Conservation (phyloP, 2,888 invertebrate species). For the Dryomyza anilis region DNA sequence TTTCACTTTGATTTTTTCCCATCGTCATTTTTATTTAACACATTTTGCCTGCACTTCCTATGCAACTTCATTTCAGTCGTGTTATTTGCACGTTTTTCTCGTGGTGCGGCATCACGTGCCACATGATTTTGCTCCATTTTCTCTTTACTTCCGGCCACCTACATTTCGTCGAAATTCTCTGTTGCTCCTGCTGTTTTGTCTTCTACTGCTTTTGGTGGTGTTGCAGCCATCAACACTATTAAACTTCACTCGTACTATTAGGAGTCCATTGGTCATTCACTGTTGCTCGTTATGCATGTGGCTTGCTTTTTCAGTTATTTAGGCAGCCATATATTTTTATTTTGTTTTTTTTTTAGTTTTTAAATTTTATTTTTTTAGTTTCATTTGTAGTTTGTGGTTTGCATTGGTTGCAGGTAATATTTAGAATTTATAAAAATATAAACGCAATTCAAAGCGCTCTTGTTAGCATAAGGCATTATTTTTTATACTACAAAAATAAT, state of each 20-base stretch:
- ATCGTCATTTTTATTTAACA: too few relatives aligned
- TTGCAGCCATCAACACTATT: neutral
- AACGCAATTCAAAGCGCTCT: neutral
- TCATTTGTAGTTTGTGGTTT: neutral
- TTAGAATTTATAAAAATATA: neutral
- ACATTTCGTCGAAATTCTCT: too few relatives aligned
- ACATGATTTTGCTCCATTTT: too few relatives aligned
- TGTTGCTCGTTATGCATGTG: slow-evolving; percentile 1
- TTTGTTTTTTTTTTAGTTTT: neutral
- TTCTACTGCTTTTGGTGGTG: neutral
- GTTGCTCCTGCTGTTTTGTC: neutral
- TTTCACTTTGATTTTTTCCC: too few relatives aligned
- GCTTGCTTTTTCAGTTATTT: slow-evolving; percentile 1
- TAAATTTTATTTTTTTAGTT: neutral
- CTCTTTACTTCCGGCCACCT: too few relatives aligned
- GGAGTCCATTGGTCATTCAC: slow-evolving; percentile 14
- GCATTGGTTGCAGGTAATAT: neutral
- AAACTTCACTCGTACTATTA: neutral
- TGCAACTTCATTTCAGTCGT: too few relatives aligned
- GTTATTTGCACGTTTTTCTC: neutral
- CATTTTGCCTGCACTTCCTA: too few relatives aligned
- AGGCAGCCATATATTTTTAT: neutral
- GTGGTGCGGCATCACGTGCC: neutral
- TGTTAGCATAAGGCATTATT: neutral
- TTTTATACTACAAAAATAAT: too few relatives aligned